Percentiles rank a stretch among this genome's conserved stretches.
These are phyloP conservation scores for Halocynthia aurantium DNA, from an alignment of 23 tunicate genomes.

Conservation along the genomic window DNA sequence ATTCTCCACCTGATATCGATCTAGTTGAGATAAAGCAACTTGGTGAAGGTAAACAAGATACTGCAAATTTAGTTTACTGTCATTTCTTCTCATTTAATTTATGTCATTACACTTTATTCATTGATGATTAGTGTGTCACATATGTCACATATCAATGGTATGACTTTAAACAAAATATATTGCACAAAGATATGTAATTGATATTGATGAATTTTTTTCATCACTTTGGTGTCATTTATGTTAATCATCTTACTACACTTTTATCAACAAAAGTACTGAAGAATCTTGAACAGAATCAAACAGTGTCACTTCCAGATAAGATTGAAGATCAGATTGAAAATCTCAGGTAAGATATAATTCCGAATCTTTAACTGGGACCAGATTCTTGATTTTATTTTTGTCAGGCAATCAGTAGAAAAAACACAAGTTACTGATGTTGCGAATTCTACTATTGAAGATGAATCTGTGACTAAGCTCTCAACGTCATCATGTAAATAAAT, in stretches of 20 bases:
- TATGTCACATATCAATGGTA: no score
- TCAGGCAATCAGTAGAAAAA: not conserved
- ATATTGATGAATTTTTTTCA: no score
- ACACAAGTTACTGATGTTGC: not conserved
- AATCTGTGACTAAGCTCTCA: slow-evolving; percentile 8
- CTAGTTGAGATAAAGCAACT: slow-evolving; percentile 37
- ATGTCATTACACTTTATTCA: not conserved
- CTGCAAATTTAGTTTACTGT: not conserved
- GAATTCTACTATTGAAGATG: not conserved
- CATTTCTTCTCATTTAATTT: slow-evolving; percentile 2
- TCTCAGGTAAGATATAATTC: not conserved
- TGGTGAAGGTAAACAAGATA: slow-evolving; percentile 7
- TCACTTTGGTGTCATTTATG: no score
- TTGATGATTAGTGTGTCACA: no score
- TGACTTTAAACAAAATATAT: no score
- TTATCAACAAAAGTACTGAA: not conserved
- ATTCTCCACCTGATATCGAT: slow-evolving; percentile 37
- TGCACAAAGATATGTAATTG: no score
- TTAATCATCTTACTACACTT: no score
- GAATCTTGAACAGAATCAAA: slow-evolving; percentile 2
- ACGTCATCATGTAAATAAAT: not conserved
- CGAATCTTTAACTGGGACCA: no score
- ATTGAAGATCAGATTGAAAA: slow-evolving; percentile 4
- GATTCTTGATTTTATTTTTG: no score
- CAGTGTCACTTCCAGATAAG: slow-evolving; percentile 12